Evolutionary conservation across 2,797 vertebrate species (phyloP).

Genomic region (Otolemur crassicaudatus): DNA sequence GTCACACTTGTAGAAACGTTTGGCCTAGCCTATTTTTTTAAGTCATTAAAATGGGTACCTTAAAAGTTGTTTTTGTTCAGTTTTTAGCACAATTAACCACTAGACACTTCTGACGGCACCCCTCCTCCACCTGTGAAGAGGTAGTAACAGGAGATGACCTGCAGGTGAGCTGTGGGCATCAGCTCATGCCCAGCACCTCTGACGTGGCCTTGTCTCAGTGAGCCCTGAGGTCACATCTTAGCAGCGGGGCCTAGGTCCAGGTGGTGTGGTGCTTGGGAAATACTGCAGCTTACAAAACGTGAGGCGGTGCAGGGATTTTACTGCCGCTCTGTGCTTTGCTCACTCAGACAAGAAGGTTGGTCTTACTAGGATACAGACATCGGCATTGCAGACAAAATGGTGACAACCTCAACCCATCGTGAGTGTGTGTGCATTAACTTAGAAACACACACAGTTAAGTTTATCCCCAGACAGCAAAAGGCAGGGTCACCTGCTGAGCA

Average conservation of each 20-base stretch:
- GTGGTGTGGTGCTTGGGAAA: neutral
- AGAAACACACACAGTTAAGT: neutral
- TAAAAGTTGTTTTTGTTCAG: neutral
- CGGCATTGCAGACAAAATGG: fast-evolving
- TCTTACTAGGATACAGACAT: neutral
- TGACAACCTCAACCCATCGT: fast-evolving
- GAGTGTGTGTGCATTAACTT: fast-evolving
- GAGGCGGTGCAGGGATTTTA: fast-evolving
- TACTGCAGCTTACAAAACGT: neutral
- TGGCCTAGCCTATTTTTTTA: fast-evolving
- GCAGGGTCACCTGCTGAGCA: neutral
- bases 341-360: neutral
- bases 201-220: fast-evolving
- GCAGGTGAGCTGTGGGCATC: fast-evolving
- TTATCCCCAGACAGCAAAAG: neutral
- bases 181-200: fast-evolving
- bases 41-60: too few relatives aligned
- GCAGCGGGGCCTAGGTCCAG: neutral
- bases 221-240: neutral
- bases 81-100: neutral
- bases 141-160: fast-evolving
- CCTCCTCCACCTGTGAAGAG: fast-evolving
- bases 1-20: fast-evolving
- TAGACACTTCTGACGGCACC: neutral
- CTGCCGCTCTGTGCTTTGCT: neutral